Base-by-base conservation (phyloP, 2,113 vertebrate genomes). In the Laterallus jamaicensis region DNA sequence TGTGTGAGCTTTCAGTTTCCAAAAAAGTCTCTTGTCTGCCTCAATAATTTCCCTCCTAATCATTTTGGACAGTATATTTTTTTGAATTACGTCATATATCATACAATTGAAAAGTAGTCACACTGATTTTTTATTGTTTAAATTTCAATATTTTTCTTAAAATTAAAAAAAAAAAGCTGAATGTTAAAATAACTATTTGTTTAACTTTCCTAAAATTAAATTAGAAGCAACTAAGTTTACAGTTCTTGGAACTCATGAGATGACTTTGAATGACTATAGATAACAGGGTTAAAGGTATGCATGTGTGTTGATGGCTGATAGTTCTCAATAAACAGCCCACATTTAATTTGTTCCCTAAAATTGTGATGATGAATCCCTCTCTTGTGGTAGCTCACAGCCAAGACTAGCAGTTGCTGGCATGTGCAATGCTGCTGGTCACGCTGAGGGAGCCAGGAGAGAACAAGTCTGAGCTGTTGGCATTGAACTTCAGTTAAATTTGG, bases 381-480 rank as follows among this genome's bases (percentile, higher is more conserved):
- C 15, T 26, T 71, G 24, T 70, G 70, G 13, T 54, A 67, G 42
- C 29, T 59, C 62, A 73, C 35, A 74, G 25, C 16, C 44, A 59
- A 54, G 62, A 37, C 32, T 70, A 39, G 14, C 50, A 49, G 25
- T 16, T 63, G 50, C 22, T 78, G 32, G 11, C 25, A 40, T 40
- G 8, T 86, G 47, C 52, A 78, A 5, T 79, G 9, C 67, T 67
- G 28, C 35, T 66, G 4, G 1, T 70, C 24, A 62, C 19, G 22
- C 35, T 39, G 2, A 2, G 24, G 39, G 28, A 66, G 11, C 15
- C 47, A 56, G 0, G 3, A 60, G 29, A 67, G 35, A 90, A 70
- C 31, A 13, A 17, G 15, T 40, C 32, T 55, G 44, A 31, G 47
- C 20, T 2, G 1, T 15, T 78, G 52, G 6, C 2, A 0, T 3